A percentile compares a stretch with the other conserved stretches of the same genome.
These are phyloP conservation scores for Abramis brama DNA, from an alignment of 2,113 vertebrate species.

Conservation along the genomic window DNA sequence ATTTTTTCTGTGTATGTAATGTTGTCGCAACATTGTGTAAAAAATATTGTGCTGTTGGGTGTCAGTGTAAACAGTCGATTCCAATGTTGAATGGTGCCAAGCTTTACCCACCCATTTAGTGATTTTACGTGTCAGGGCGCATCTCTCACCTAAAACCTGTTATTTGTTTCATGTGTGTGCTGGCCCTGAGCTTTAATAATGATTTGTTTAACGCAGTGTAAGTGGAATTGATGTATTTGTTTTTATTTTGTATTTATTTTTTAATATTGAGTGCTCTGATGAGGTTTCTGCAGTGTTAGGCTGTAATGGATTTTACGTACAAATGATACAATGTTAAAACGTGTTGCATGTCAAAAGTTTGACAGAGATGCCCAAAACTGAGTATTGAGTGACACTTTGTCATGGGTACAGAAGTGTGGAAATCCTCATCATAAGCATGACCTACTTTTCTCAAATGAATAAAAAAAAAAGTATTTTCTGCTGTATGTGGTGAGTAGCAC, in stretches of 20 bases:
- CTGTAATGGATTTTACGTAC: background rate
- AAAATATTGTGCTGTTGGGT: slow-evolving; percentile 64
- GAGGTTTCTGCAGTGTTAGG: background rate
- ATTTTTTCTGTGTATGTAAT: slow-evolving; percentile 64
- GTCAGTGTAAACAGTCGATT: slow-evolving; percentile 60
- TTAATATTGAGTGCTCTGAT: background rate
- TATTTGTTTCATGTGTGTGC: slow-evolving; percentile 35
- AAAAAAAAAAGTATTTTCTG: slow-evolving; percentile 56
- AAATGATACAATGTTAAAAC: background rate
- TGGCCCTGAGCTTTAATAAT: slow-evolving; percentile 50
- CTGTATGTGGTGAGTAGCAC: slow-evolving; percentile 70
- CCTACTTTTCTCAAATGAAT: background rate
- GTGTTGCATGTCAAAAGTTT: background rate
- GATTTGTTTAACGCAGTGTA: slow-evolving; percentile 4
- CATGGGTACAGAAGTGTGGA: background rate
- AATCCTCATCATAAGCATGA: slow-evolving; percentile 22
- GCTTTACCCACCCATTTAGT: slow-evolving; percentile 65
- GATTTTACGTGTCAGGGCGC: slow-evolving; percentile 43
- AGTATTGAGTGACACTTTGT: background rate
- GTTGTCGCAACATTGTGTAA: slow-evolving; percentile 60
- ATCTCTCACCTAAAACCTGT: background rate
- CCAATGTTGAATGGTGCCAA: slow-evolving; percentile 50
- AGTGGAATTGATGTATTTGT: slow-evolving; percentile 11
- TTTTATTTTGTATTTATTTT: background rate
- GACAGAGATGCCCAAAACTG: background rate